A percentile compares a stretch with the other conserved stretches of the same genome.
phyloP scores from a whole-genome alignment of 2,113 vertebrate genomes.

The Ibidorhyncha struthersii region DNA sequence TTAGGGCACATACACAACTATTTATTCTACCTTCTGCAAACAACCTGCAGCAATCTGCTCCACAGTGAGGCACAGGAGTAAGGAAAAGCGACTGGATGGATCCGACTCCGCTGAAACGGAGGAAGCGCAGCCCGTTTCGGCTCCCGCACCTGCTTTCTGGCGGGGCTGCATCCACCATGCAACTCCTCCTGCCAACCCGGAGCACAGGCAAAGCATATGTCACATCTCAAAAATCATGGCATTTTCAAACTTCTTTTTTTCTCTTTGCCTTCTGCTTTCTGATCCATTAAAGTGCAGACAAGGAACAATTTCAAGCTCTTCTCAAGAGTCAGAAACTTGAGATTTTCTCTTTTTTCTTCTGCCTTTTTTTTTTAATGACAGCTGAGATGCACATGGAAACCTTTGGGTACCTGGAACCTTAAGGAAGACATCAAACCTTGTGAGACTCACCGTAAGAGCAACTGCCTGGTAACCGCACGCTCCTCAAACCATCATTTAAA shows the following conservation, averaged over 20 bases:
- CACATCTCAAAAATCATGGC: conserved; percentile 61
- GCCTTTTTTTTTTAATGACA: not conserved
- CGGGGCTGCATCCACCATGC: conserved; percentile 37
- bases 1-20: not conserved
- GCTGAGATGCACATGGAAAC: not conserved
- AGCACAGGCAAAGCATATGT: conserved; percentile 58
- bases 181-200: conserved; percentile 42
- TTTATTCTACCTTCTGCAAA: not conserved
- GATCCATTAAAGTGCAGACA: conserved; percentile 30
- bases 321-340: conserved; percentile 17
- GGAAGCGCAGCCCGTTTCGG: not conserved
- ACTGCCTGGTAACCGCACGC: not conserved
- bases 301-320: conserved; percentile 39
- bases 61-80: not conserved
- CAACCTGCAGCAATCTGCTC: conserved; percentile 8
- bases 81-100: not conserved
- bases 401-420: conserved; percentile 35
- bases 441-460: not conserved
- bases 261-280: conserved; percentile 66
- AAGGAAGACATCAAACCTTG: conserved; percentile 13
- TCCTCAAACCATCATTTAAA: not conserved
- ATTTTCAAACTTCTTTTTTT: conserved; percentile 60
- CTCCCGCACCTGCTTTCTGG: conserved; percentile 49
- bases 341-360: not conserved
- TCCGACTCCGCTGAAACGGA: not conserved